Conservation (phyloP, 2,888 invertebrate species). For the Arge pagana region DNA sequence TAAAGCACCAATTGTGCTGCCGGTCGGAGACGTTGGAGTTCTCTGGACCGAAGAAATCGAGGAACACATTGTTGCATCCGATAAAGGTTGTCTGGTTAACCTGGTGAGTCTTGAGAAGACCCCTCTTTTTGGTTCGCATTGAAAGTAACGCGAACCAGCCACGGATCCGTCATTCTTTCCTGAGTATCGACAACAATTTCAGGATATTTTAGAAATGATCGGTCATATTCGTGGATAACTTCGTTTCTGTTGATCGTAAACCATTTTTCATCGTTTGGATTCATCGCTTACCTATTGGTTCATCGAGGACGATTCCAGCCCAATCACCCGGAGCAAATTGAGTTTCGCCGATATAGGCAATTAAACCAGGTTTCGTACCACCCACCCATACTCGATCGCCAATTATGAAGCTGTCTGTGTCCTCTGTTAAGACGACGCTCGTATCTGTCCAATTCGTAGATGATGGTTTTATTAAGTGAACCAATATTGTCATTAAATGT, state of each 20-base stretch:
- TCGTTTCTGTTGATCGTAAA: neutral
- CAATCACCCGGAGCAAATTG: slow-evolving; percentile 98
- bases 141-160: slow-evolving; percentile 89
- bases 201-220: slow-evolving; percentile 1
- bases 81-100: slow-evolving; percentile 74
- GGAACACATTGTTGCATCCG: slow-evolving; percentile 60
- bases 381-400: slow-evolving; percentile 95
- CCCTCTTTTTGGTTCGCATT: slow-evolving; percentile 90
- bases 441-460: slow-evolving; percentile 67
- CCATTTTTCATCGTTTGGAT: neutral
- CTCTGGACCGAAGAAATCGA: slow-evolving; percentile 51
- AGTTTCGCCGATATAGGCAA: slow-evolving; percentile 93
- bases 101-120: slow-evolving; percentile 90
- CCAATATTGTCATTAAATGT: neutral
- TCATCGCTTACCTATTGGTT: slow-evolving; percentile 77
- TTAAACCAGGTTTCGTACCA: slow-evolving; percentile 87
- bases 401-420: slow-evolving; percentile 94
- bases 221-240: slow-evolving; percentile 5
- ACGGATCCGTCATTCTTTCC: slow-evolving; percentile 98
- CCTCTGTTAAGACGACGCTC: slow-evolving; percentile 81
- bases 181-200: slow-evolving; percentile 46
- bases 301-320: slow-evolving; percentile 97
- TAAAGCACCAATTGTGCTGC: slow-evolving; percentile 58
- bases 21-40: slow-evolving; percentile 49
- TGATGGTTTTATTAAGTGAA: slow-evolving; percentile 15